A percentile compares a stretch with the other conserved stretches of the same genome.
phyloP scores from a whole-genome alignment of 2,113 vertebrate genomes.

The Equus quagga region DNA sequence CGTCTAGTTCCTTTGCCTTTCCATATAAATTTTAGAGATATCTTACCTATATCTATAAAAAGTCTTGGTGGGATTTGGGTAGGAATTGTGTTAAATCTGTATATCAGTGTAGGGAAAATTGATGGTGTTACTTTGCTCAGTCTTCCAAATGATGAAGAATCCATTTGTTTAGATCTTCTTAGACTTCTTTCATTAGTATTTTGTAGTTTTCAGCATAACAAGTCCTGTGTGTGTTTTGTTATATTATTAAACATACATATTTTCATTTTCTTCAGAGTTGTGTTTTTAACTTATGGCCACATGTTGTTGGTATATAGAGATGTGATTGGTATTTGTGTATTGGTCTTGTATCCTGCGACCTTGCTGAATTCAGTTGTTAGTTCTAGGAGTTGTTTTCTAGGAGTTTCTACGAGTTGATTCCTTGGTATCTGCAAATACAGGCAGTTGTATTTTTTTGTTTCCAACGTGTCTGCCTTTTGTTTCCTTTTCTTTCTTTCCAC shows the following conservation, averaged over 20 bases:
- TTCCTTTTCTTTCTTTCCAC: not conserved
- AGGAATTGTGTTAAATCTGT: not conserved
- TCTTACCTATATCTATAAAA: not conserved
- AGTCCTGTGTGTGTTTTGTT: not conserved
- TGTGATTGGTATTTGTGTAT: not conserved
- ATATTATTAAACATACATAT: not conserved
- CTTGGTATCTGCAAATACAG: not conserved
- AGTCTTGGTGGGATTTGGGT: not conserved
- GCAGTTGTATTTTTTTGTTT: not conserved
- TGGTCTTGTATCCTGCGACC: not conserved
- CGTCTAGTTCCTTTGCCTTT: slow-evolving; percentile 34
- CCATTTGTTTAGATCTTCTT: slow-evolving; percentile 18
- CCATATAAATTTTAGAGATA: not conserved
- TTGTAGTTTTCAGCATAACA: not conserved
- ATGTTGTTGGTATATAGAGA: not conserved
- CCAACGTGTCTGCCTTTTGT: not conserved
- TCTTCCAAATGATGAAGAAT: not conserved
- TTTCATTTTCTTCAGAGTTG: not conserved
- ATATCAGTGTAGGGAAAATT: not conserved
- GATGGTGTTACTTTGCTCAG: not conserved
- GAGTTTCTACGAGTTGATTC: not conserved
- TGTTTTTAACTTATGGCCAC: slow-evolving; percentile 11
- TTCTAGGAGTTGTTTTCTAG: not conserved
- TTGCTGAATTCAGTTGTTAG: not conserved
- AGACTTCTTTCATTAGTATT: slow-evolving; percentile 14